Evolutionary conservation across 2,888 invertebrate genomes (phyloP).

Genomic region (Drosophila anomelani): DNA sequence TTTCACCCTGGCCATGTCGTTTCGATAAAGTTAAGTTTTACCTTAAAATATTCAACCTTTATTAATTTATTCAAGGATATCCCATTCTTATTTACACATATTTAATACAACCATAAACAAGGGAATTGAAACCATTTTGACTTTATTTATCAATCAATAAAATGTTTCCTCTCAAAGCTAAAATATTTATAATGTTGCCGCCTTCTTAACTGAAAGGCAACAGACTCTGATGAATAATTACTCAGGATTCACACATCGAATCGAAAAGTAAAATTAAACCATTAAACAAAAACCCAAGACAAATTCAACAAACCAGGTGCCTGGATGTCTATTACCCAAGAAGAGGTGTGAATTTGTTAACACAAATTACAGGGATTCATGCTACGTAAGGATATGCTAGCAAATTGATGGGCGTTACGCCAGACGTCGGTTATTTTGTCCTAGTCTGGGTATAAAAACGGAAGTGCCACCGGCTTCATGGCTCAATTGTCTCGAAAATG

Average conservation of each 20-base stretch:
- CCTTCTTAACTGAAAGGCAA: not conserved
- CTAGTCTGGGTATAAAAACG: constrained; percentile 5
- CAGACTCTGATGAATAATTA: constrained; percentile 5
- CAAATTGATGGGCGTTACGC: constrained; percentile 23
- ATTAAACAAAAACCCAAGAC: constrained; percentile 4
- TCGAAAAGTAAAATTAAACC: constrained; percentile 4
- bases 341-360: constrained; percentile 25
- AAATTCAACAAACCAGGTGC: not conserved
- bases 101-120: constrained; percentile 1
- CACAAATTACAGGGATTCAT: constrained; percentile 19
- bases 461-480: not conserved
- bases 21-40: constrained; percentile 4
- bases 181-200: constrained; percentile 11
- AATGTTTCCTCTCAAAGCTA: not conserved
- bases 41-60: not conserved
- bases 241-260: constrained; percentile 3
- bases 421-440: not conserved
- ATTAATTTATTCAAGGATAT: not conserved
- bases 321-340: not conserved
- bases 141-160: constrained; percentile 14
- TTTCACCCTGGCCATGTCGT: constrained; percentile 29
- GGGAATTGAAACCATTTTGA: not conserved
- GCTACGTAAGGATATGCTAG: not conserved
- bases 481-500: constrained; percentile 17
- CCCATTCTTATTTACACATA: constrained; percentile 1